Base-by-base conservation (phyloP, 2,888 invertebrate species). In the Nephrotoma guestfalica region DNA sequence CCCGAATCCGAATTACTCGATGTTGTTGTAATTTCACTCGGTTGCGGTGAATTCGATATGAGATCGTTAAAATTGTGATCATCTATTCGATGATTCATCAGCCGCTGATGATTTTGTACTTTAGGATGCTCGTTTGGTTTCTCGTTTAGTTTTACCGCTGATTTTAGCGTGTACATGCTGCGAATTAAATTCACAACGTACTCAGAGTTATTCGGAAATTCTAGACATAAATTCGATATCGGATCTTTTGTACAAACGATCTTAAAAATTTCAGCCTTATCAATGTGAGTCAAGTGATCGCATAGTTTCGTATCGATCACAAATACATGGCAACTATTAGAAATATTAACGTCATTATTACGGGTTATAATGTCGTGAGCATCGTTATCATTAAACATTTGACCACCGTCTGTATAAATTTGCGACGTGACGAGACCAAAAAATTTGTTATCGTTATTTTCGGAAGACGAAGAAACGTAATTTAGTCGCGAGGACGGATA, bases 1-100 rank as follows among this genome's bases (percentile, higher is more conserved):
- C 98, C 98, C 1, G 98, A 98, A 90, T 98, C 98, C 87, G 97
- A 97, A 90, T 98, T 98, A 89, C 97, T 97, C 0, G 97, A 97
- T 30, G 96, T 96, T 0, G 95, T 95, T 0, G 95, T 95, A 7
- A 95, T 93, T 88, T 96, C 96, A 89, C 96, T 96, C 0, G 96
- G 97, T 88, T 97, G 97, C 0, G 97, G 97, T 0, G 97, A 97
- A 89, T 96, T 95, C 0, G 96, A 95, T 45, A 88, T 87, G 0
- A 89, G 89, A 30, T 88, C 88, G 15, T 87, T 85, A 30, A 85
- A 57, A 86, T 51, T 51, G 18, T 43, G 43, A 15, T 86, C 47
- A n/a, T 47, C 85, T 42, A 83, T 87, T 18, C 41, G 30, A 41
- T 41, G 45, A 86, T 86, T 47, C 5, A 47, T 47, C n/a, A 84